Base-by-base conservation (phyloP, 2,888 invertebrate species). In the Sinentomon sp. region DNA sequence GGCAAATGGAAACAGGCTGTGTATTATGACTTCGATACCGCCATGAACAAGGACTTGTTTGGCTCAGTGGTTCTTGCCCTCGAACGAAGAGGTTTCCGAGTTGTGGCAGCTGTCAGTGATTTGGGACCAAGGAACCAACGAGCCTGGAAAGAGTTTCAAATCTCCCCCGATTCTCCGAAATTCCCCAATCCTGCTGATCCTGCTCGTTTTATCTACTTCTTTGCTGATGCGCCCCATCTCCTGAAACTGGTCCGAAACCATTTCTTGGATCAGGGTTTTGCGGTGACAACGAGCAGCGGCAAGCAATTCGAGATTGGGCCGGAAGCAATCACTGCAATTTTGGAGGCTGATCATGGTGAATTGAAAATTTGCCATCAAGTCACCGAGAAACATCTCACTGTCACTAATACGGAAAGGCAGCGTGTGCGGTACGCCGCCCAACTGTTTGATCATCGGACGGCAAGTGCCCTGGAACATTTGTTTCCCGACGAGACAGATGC, bases 151-250 rank as follows among this genome's bases (percentile, higher is more conserved):
- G 33, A 36, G 3, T 21, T 36, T 9, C 6, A 27, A 7, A 30
- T 36, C 5, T 3, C 3, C 5, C 4, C 17, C 9, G 9, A 17
- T n/a, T 17, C 19, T 7, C 7, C 25, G 10, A 34, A 17, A 10
- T 35, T 35, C 18, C 6, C 12, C n/a, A 16, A 34, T 22, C 33
- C 36, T 16, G 9, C n/a, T n/a, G 20, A 19, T 14, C 4, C n/a
- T 3, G 23, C 3, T 5, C 6, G 10, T 5, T 9, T 10, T 3
- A 32, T 40, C 3, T 38, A 21, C 18, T 36, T 34, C 6, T 37
- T 40, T 35, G 32, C 35, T 9, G 36, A 40, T 17, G 27, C 23
- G 9, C 38, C 36, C 2, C 40, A 40, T 20, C 12, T 38, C 3
- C 5, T 40, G 5, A 38, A 40, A 29, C 26, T 39, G 6, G 14